A percentile compares a stretch with the other conserved stretches of the same genome.
Evolutionary conservation across 2,113 vertebrate genomes (phyloP).

Genomic region (Nansenia antarctica): DNA sequence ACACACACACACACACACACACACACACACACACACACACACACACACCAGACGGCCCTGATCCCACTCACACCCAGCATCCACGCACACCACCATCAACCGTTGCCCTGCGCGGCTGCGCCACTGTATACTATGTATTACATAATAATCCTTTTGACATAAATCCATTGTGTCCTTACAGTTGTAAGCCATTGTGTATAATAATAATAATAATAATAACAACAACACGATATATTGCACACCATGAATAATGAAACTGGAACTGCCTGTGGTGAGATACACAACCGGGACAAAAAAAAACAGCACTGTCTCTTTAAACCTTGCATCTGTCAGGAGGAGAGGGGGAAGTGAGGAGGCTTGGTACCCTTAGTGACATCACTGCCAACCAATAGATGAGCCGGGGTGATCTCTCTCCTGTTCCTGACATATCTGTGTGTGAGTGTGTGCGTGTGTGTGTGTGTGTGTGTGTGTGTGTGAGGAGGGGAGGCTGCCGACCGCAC

Average conservation of each 20-base stretch:
- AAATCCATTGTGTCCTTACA: background rate
- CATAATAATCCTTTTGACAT: too few species aligned
- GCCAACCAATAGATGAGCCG: slow-evolving; percentile 56
- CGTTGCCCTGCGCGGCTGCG: too few species aligned
- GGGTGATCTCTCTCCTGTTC: slow-evolving; percentile 30
- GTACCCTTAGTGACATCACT: slow-evolving; percentile 67
- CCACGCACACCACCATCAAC: background rate
- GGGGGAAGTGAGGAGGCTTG: slow-evolving; percentile 31
- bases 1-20: background rate
- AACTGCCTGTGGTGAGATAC: too few species aligned
- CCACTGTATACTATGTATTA: too few species aligned
- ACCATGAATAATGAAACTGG: slow-evolving; percentile 1
- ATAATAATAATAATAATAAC: too few species aligned
- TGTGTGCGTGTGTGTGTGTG: too few species aligned
- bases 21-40: background rate
- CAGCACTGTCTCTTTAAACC: slow-evolving; percentile 67
- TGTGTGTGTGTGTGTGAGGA: too few species aligned
- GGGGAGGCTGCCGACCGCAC: slow-evolving; percentile 35
- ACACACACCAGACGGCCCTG: background rate
- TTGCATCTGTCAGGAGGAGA: slow-evolving; percentile 49
- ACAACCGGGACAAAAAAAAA: slow-evolving; percentile 45
- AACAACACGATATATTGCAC: background rate
- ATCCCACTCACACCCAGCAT: slow-evolving; percentile 6
- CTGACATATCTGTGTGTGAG: slow-evolving; percentile 34
- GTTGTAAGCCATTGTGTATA: background rate